phyloP scores from a whole-genome alignment of 2,797 vertebrate genomes.

The Hydrocynus forskahlii region DNA sequence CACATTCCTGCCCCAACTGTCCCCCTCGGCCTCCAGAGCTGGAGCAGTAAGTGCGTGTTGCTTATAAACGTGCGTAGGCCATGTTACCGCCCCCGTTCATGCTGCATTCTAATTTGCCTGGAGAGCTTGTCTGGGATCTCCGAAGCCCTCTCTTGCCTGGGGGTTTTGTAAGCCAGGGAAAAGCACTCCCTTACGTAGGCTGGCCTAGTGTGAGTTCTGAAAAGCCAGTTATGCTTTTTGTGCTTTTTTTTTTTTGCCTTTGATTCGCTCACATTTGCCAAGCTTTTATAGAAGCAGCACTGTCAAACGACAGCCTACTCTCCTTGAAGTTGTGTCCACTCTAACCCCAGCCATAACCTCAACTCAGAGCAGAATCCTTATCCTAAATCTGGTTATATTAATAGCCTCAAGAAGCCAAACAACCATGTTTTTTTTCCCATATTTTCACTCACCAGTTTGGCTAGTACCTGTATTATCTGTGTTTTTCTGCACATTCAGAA shows the following conservation, averaged over 20 bases:
- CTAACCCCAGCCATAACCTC: neutral
- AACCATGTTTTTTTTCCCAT: no score
- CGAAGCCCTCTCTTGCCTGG: constrained; percentile 7
- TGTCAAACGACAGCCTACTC: neutral
- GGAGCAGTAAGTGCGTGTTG: neutral
- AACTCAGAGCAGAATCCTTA: neutral
- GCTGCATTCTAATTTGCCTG: constrained; percentile 16
- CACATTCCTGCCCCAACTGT: constrained; percentile 7
- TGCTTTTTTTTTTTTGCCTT: neutral
- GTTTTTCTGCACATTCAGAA: no score
- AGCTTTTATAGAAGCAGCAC: neutral
- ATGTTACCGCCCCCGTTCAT: neutral
- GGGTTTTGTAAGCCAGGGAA: neutral
- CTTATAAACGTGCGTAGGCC: constrained; percentile 14
- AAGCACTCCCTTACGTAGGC: neutral
- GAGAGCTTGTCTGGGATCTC: constrained; percentile 13
- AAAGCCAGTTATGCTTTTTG: neutral
- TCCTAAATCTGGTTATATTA: no score
- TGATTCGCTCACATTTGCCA: neutral
- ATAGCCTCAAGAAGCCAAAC: no score
- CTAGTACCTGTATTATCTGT: no score
- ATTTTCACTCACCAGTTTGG: no score
- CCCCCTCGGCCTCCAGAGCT: neutral
- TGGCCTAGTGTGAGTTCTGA: constrained; percentile 1
- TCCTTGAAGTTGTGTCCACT: neutral